A percentile compares a stretch with the other conserved stretches of the same genome.
Evolutionary conservation across 2,797 vertebrate genomes (phyloP).

Genomic region (Danio choprae): DNA sequence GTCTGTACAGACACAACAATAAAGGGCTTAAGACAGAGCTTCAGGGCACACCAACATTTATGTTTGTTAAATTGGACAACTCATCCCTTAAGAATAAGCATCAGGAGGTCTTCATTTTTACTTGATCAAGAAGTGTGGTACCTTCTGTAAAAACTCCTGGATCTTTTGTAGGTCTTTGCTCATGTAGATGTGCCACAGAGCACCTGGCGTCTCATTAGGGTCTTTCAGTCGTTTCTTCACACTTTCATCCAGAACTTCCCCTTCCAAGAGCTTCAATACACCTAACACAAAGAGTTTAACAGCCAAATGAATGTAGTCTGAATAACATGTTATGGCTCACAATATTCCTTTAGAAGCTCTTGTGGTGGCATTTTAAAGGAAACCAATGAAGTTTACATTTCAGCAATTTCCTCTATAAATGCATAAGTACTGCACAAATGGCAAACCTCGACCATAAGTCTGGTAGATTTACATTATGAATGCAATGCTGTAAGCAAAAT

Average conservation of each 20-base stretch:
- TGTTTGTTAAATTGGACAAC: neutral
- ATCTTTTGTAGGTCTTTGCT: conserved; percentile 93
- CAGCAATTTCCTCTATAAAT: neutral
- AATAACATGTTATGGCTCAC: neutral
- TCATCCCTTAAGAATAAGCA: neutral
- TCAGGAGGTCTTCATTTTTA: neutral
- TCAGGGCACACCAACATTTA: conserved; percentile 1
- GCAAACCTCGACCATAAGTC: neutral
- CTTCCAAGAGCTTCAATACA: conserved; percentile 92
- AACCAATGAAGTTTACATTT: conserved; percentile 3
- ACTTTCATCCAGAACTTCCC: conserved; percentile 92
- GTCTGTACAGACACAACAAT: neutral
- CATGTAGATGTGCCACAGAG: conserved; percentile 97
- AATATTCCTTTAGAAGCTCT: conserved; percentile 19
- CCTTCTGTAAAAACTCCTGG: conserved; percentile 93
- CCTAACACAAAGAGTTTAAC: conserved; percentile 71
- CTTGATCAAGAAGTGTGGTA: conserved; percentile 63
- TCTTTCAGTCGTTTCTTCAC: conserved; percentile 91
- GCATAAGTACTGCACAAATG: neutral
- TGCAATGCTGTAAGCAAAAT: neutral
- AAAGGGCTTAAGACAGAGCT: neutral
- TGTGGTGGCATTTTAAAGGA: conserved; percentile 15
- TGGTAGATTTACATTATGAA: neutral
- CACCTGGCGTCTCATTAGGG: conserved; percentile 92
- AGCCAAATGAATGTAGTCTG: neutral